These are phyloP conservation scores for Vicugna pacos DNA, from an alignment of 2,113 vertebrate species.

Conservation along the genomic window DNA sequence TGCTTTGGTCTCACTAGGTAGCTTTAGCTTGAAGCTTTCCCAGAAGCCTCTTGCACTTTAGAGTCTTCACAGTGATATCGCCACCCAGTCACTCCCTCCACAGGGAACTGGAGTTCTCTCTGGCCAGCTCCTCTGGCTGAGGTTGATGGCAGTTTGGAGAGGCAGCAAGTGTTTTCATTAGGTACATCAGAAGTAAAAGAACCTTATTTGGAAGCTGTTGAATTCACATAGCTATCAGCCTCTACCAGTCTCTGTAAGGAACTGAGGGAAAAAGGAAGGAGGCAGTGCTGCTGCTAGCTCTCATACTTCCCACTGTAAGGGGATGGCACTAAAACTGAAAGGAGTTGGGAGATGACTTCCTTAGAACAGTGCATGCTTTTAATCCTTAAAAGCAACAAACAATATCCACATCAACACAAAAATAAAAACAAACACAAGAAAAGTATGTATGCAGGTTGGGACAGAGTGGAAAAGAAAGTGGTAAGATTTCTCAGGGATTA, in stretches of 20 bases:
- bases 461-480: not conserved
- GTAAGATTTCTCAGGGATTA: conserved; percentile 32
- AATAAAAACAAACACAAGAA: not conserved
- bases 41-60: conserved; percentile 18
- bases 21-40: not conserved
- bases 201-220: not conserved
- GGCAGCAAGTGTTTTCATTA: not conserved
- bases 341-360: not conserved
- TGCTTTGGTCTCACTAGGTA: not conserved
- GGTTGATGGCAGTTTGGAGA: conserved; percentile 37
- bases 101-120: not conserved
- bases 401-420: not conserved
- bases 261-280: not conserved
- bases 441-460: not conserved
- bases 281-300: not conserved
- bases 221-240: not conserved
- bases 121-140: not conserved
- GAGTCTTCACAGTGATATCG: not conserved
- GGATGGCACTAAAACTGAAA: not conserved
- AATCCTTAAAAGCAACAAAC: conserved; percentile 16
- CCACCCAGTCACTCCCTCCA: not conserved
- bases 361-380: not conserved
- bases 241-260: not conserved
- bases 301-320: not conserved
- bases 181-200: conserved; percentile 30